Base-by-base conservation (phyloP, 2,113 vertebrate species). In the Micronycteris hirsuta region DNA sequence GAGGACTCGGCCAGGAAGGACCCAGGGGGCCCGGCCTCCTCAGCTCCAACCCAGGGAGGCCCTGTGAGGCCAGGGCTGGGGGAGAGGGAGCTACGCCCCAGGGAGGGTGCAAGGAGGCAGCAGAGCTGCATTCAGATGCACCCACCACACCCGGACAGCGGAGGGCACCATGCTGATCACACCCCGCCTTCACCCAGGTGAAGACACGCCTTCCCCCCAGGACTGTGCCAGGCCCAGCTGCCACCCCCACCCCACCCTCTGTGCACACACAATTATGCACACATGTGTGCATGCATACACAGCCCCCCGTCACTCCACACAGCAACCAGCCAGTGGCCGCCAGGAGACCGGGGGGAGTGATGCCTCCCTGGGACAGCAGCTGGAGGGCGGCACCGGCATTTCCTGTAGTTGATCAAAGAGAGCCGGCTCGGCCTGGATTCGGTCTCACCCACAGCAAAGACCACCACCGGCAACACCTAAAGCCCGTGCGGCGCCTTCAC, bases 361-460 rank as follows among this genome's bases (percentile, higher is more conserved):
- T 0, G 71, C 12, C n/a, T 7, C n/a, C 24, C 31, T 3, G 5
- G 45, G 61, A 38, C 22, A 5, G 9, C 19, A 17, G 47, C 14
- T 14, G 6, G 12, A 36, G 77, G 19, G 13, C 16, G 5, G 11
- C 4, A 0, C 0, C 4, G 20, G 3, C 0, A 6, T 3, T n/a
- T 3, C 8, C 17, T 13, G 10, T 15, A 7, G 12, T 20, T 41
- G 56, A 3, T 17, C 12, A 11, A 67, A 76, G 22, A 90, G 13
- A 4, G 11, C 0, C 0, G 0, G 14, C 43, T 20, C 12, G 0
- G 8, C 7, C 54, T 13, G 20, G 19, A 52, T 49, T 22, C n/a
- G 70, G 24, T 16, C 54, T 54, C 19, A 49, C 5, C 47, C n/a
- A 14, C 52, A 43, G 81, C n/a, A 28, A 45, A 70, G 77, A 20